Percentiles rank a stretch among this genome's conserved stretches.
Conservation (phyloP, 2,113 vertebrate genomes). For the Typhlomys cinereus region DNA sequence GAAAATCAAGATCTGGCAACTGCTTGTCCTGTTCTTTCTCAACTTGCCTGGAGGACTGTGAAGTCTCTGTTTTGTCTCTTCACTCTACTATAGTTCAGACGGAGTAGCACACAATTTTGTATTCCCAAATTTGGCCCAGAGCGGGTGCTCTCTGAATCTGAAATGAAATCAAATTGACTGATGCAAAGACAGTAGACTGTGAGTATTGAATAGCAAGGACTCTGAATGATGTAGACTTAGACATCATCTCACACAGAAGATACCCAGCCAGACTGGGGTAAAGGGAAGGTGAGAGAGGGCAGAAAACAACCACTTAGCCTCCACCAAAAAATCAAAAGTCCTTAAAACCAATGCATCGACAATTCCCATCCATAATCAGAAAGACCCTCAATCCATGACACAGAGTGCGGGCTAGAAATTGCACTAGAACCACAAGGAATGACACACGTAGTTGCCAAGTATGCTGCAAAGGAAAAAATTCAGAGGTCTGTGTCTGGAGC, state of each 20-base stretch:
- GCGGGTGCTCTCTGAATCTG: conserved; percentile 49
- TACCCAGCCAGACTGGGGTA: conserved; percentile 56
- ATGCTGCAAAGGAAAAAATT: not conserved
- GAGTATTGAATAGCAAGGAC: not conserved
- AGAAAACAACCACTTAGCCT: too few species aligned
- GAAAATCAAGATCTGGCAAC: not conserved
- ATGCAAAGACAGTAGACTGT: not conserved
- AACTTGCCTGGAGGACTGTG: not conserved
- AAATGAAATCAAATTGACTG: conserved; percentile 54
- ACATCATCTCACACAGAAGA: conserved; percentile 68
- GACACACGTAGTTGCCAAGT: not conserved
- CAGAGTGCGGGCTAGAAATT: not conserved
- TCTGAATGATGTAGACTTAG: conserved; percentile 47
- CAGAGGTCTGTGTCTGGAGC: not conserved
- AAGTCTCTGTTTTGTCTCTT: not conserved
- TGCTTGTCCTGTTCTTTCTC: not conserved
- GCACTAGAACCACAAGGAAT: not conserved
- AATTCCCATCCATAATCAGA: too few species aligned
- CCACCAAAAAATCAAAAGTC: too few species aligned
- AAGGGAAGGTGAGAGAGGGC: conserved; percentile 57
- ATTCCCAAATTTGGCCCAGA: conserved; percentile 46
- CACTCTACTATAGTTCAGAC: not conserved
- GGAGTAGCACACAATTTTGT: not conserved
- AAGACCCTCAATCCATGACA: too few species aligned
- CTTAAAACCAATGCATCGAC: too few species aligned